A percentile compares a stretch with the other conserved stretches of the same genome.
Conservation (phyloP, 2,888 invertebrate genomes). For the Myopa testacea region DNA sequence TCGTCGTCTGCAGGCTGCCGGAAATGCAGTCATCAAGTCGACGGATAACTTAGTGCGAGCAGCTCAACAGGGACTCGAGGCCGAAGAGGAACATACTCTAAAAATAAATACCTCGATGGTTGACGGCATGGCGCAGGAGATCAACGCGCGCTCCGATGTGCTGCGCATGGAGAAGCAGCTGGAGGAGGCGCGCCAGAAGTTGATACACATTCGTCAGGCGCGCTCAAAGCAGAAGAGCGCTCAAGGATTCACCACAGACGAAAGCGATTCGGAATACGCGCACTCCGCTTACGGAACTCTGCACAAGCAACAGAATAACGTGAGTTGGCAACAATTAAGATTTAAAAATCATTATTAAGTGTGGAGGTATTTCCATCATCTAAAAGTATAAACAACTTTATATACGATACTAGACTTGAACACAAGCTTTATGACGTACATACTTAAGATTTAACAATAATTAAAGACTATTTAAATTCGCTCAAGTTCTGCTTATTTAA, state of each 20-base stretch:
- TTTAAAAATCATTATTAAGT: no score
- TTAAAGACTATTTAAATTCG: no score
- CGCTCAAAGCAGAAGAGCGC: slow-evolving; percentile 83
- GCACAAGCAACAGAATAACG: slow-evolving; percentile 62
- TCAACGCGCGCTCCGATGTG: slow-evolving; percentile 90
- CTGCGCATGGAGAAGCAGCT: slow-evolving; percentile 94
- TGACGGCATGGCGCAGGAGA: slow-evolving; percentile 96
- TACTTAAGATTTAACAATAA: no score
- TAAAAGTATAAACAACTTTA: no score
- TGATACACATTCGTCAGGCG: slow-evolving; percentile 92
- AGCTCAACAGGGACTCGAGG: slow-evolving; percentile 91
- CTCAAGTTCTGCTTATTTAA: no score
- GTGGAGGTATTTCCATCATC: no score
- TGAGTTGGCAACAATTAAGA: slow-evolving; percentile 51
- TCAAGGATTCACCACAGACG: slow-evolving; percentile 69
- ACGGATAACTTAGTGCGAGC: slow-evolving; percentile 97
- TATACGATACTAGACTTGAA: no score
- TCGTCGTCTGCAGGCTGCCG: slow-evolving; percentile 89
- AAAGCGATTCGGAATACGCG: slow-evolving; percentile 74
- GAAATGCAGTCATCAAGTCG: slow-evolving; percentile 96
- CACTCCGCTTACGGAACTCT: slow-evolving; percentile 60
- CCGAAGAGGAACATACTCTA: slow-evolving; percentile 91
- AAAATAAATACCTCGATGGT: slow-evolving; percentile 94
- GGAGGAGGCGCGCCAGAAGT: slow-evolving; percentile 89
- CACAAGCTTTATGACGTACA: no score